Conservation (phyloP, 2,113 vertebrate species). For the Malaclemys terrapin region DNA sequence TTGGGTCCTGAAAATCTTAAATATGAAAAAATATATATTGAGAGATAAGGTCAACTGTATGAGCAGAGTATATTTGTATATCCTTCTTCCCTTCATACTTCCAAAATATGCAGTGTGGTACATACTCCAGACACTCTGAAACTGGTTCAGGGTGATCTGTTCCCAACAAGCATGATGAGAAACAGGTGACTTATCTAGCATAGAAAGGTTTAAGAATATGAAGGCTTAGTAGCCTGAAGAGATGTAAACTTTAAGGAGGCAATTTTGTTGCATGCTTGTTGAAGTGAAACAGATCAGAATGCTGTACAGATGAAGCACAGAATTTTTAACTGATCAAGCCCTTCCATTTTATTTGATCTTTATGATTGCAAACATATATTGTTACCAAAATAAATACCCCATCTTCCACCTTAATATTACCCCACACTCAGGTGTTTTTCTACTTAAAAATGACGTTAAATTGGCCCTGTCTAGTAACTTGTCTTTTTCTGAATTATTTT, state of each 20-base stretch:
- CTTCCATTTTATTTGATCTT: not conserved
- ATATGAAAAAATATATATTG: conserved; percentile 28
- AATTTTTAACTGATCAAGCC: not conserved
- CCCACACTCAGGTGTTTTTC: conserved; percentile 40
- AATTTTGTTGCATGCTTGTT: conserved; percentile 11
- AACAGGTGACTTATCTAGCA: not conserved
- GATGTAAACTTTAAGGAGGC: not conserved
- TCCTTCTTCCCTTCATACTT: conserved; percentile 24
- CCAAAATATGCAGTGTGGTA: conserved; percentile 11
- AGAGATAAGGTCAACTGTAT: conserved; percentile 37
- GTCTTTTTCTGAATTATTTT: conserved; percentile 43
- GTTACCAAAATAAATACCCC: conserved; percentile 66
- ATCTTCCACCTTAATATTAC: conserved; percentile 41
- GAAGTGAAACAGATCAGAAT: conserved; percentile 54
- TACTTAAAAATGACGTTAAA: conserved; percentile 24
- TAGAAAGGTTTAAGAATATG: conserved; percentile 2
- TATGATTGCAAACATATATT: not conserved
- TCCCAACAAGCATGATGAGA: conserved; percentile 14
- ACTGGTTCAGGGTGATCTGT: not conserved
- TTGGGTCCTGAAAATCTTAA: conserved; percentile 32
- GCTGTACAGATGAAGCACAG: not conserved
- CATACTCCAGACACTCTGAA: conserved; percentile 33
- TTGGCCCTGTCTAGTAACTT: conserved; percentile 4
- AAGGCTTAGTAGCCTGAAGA: conserved; percentile 14
- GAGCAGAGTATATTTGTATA: conserved; percentile 37